Percentiles rank a stretch among this genome's conserved stretches.
phyloP scores from a whole-genome alignment of 2,888 invertebrate genomes.

The Pollenia angustigena region DNA sequence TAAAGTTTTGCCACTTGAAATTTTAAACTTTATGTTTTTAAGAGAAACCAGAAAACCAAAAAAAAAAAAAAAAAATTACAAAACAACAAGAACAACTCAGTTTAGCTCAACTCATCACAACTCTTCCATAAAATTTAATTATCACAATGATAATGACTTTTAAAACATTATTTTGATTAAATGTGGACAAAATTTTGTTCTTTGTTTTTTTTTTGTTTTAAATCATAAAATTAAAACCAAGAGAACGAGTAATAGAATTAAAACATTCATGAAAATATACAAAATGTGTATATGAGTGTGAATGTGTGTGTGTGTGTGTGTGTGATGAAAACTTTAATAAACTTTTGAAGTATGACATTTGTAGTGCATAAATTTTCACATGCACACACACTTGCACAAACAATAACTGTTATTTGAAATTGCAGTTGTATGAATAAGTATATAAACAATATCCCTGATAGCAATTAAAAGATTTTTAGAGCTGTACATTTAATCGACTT shows the following conservation, averaged over 20 bases:
- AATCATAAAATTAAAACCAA: neutral
- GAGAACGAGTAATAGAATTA: neutral
- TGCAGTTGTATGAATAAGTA: neutral
- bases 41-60: conserved; percentile 28
- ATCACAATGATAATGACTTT: conserved; percentile 57
- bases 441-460: too few species aligned
- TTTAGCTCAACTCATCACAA: conserved; percentile 8
- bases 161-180: conserved; percentile 39
- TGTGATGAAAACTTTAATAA: conserved; percentile 4
- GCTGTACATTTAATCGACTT: too few species aligned
- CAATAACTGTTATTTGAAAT: neutral
- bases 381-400: neutral
- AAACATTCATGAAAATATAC: neutral
- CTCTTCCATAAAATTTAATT: conserved; percentile 46
- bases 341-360: neutral
- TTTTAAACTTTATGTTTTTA: conserved; percentile 32
- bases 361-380: neutral
- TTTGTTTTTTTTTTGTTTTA: neutral
- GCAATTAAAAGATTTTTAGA: too few species aligned
- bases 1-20: conserved; percentile 71
- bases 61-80: conserved; percentile 18
- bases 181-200: conserved; percentile 24
- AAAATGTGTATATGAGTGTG: neutral
- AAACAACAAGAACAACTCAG: neutral
- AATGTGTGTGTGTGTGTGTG: neutral